phyloP scores from a whole-genome alignment of 2,113 vertebrate species.

The Xiphophorus hellerii region DNA sequence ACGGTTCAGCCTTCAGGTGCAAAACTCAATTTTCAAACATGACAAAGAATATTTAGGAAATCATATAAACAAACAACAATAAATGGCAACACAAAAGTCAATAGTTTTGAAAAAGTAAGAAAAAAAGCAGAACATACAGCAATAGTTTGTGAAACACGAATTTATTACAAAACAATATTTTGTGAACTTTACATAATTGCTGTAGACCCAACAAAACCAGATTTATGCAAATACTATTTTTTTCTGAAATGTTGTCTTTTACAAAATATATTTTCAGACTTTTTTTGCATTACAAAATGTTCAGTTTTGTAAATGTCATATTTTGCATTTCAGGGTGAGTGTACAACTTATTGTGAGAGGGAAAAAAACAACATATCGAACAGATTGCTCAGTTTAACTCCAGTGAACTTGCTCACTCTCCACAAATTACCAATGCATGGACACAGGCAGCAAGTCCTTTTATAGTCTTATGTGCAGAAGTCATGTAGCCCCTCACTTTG shows the following conservation, averaged over 20 bases:
- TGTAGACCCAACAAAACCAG: background rate
- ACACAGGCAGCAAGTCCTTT: background rate
- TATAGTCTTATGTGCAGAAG: constrained; percentile 15
- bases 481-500: constrained; percentile 21
- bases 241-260: background rate
- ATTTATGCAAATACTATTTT: background rate
- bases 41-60: too few relatives aligned
- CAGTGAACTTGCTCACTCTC: constrained; percentile 23
- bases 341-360: background rate
- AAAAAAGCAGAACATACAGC: too few relatives aligned
- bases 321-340: background rate
- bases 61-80: too few relatives aligned
- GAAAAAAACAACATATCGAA: background rate
- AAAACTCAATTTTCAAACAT: too few relatives aligned
- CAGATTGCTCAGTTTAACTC: constrained; percentile 12
- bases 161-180: background rate
- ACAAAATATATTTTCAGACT: too few relatives aligned
- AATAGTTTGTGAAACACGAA: background rate
- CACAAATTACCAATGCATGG: constrained; percentile 33
- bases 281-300: background rate
- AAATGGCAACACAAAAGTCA: too few relatives aligned
- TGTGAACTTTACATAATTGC: background rate
- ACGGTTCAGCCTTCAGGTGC: too few relatives aligned
- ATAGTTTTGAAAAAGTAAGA: too few relatives aligned
- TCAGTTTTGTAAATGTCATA: background rate